Percentiles rank a stretch among this genome's conserved stretches.
Evolutionary conservation across 2,888 invertebrate species (phyloP).

Genomic region (Pharmacophagus antenor): DNA sequence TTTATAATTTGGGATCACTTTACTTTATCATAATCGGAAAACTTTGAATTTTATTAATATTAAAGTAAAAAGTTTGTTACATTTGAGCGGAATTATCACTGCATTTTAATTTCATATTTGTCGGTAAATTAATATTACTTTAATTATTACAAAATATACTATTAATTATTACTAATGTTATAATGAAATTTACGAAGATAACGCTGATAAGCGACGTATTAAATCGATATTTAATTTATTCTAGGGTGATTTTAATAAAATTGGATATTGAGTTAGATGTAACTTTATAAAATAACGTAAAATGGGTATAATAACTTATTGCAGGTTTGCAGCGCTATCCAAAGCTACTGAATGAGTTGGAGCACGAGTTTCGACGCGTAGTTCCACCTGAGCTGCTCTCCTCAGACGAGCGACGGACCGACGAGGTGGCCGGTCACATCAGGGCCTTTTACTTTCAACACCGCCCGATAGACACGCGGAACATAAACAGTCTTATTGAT

Average conservation of each 20-base stretch:
- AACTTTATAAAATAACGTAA: too few relatives aligned
- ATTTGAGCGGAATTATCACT: not conserved
- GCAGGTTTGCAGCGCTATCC: conserved; percentile 82
- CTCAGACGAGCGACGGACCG: conserved; percentile 49
- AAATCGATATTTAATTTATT: not conserved
- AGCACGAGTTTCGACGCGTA: conserved; percentile 80
- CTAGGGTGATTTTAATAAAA: too few relatives aligned
- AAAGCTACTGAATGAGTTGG: conserved; percentile 75
- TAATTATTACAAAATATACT: not conserved
- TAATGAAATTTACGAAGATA: not conserved
- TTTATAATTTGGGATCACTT: not conserved
- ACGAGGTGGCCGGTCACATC: conserved; percentile 71
- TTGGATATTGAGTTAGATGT: not conserved
- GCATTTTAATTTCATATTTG: too few relatives aligned
- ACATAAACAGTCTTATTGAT: conserved; percentile 80
- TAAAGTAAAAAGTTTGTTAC: not conserved
- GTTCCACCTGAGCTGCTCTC: conserved; percentile 77
- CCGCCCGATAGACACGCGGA: conserved; percentile 75
- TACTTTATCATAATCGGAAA: not conserved
- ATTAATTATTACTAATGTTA: not conserved
- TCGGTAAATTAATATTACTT: too few relatives aligned
- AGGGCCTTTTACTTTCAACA: conserved; percentile 81
- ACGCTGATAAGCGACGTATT: not conserved
- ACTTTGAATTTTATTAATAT: not conserved
- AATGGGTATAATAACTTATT: conserved; percentile 10